Evolutionary conservation across 2,113 vertebrate species (phyloP).

Genomic region (Deroptyus accipitrinus): DNA sequence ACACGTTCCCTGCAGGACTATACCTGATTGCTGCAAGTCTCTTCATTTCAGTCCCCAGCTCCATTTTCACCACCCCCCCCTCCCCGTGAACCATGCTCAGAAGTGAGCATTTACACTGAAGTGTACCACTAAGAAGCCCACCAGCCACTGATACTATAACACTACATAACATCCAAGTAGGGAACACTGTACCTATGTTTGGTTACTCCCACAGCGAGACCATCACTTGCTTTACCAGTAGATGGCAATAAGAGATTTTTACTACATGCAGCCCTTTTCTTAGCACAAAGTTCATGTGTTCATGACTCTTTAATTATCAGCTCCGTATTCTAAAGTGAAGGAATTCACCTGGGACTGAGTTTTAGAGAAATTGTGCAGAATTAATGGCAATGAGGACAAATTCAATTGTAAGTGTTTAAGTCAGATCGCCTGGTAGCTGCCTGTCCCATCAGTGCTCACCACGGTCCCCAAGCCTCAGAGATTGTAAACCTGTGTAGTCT

Average conservation of each 20-base stretch:
- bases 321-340: neutral
- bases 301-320: neutral
- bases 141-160: neutral
- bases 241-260: slow-evolving; percentile 10
- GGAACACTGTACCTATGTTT: neutral
- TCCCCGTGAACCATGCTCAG: fast-evolving
- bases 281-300: neutral
- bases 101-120: neutral
- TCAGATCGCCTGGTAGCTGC: neutral
- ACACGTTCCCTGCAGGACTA: neutral
- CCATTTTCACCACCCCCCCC: neutral
- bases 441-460: neutral
- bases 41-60: slow-evolving; percentile 22
- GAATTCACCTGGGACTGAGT: neutral
- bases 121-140: neutral
- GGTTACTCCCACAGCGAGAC: neutral
- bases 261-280: neutral
- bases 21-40: neutral
- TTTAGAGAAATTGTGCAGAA: neutral
- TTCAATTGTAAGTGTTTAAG: neutral
- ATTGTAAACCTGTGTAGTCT: neutral
- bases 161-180: neutral
- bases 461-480: fast-evolving
- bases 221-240: neutral
- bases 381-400: neutral